A percentile compares a stretch with the other conserved stretches of the same genome.
Evolutionary conservation across 2,113 vertebrate species (phyloP).

Genomic region (Psephotus haematonotus): DNA sequence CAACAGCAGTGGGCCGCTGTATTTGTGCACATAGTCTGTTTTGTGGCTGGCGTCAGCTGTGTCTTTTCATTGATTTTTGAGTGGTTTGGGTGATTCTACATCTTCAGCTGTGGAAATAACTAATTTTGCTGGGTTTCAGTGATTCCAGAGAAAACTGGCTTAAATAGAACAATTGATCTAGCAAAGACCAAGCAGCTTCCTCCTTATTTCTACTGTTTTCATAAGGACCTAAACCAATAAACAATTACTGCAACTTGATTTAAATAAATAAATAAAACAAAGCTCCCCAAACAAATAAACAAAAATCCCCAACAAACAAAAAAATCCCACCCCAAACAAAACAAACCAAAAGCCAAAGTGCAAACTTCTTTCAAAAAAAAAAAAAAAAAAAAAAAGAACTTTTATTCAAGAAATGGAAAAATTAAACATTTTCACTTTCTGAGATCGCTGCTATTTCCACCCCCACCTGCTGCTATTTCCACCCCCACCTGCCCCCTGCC

Average conservation of each 20-base stretch:
- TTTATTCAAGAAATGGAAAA: background rate
- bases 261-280: background rate
- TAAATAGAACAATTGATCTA: background rate
- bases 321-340: too few relatives aligned
- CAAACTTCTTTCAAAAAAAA: background rate
- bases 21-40: rapidly evolving
- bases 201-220: background rate
- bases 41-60: background rate
- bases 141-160: background rate
- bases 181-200: background rate
- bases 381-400: too few relatives aligned
- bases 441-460: background rate
- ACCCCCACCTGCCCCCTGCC: background rate
- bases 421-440: background rate
- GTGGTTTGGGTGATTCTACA: background rate
- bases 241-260: background rate
- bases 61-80: background rate
- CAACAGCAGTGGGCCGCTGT: rapidly evolving
- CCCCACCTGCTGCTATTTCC: background rate
- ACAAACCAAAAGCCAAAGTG: background rate
- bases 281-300: too few relatives aligned
- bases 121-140: background rate
- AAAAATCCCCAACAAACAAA: too few relatives aligned
- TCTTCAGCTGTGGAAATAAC: background rate
- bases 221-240: background rate